Percentiles rank a stretch among this genome's conserved stretches.
Conservation (phyloP, 2,797 vertebrate genomes). For the Philypnodon macrostomus region DNA sequence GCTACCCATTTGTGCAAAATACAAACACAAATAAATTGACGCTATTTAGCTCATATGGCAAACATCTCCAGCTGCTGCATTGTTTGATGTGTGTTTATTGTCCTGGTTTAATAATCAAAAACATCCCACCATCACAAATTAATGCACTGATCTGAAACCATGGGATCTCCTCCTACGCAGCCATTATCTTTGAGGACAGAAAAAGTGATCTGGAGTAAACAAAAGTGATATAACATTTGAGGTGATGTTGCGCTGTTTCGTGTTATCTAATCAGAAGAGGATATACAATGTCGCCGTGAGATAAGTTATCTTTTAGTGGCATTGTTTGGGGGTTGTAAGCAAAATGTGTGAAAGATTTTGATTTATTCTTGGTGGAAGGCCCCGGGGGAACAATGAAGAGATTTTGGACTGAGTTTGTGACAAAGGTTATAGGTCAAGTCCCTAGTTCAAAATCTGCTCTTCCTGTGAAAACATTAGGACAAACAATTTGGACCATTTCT, state of each 20-base stretch:
- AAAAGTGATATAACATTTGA: constrained; percentile 20
- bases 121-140: constrained; percentile 46
- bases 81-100: constrained; percentile 62
- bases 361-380: constrained; percentile 22
- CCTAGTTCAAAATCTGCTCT: constrained; percentile 46
- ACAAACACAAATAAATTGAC: too few species aligned
- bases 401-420: constrained; percentile 12
- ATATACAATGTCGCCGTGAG: constrained; percentile 16
- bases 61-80: constrained; percentile 36
- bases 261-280: too few species aligned
- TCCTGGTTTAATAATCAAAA: constrained; percentile 46
- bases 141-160: constrained; percentile 40
- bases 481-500: constrained; percentile 35
- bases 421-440: constrained; percentile 47
- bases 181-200: constrained; percentile 38
- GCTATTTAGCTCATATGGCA: constrained; percentile 42
- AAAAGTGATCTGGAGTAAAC: constrained; percentile 38
- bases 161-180: constrained; percentile 27
- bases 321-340: constrained; percentile 2
- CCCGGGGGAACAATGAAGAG: constrained; percentile 24
- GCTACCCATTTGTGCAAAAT: constrained; percentile 39
- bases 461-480: constrained; percentile 48
- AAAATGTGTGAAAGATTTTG: constrained; percentile 25
- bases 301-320: constrained; percentile 31
- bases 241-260: constrained; percentile 28